These are phyloP conservation scores for Scrobipalpa costella DNA, from an alignment of 2,888 invertebrate species.

Conservation along the genomic window DNA sequence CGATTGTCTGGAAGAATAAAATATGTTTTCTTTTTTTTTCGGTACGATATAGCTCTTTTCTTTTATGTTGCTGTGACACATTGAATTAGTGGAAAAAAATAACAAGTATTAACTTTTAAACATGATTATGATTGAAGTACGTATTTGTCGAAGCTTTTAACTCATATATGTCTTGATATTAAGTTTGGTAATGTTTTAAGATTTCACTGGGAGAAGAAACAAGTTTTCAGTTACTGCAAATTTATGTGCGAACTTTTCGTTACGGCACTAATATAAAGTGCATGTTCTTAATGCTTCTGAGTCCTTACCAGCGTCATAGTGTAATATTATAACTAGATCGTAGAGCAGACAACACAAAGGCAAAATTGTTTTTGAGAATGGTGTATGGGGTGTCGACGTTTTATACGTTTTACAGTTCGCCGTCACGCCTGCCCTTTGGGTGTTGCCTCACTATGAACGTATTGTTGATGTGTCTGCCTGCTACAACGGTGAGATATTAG, in stretches of 20 bases:
- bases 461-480: constrained; percentile 58
- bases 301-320: constrained; percentile 13
- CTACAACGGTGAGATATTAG: constrained; percentile 44
- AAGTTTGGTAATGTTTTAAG: neutral
- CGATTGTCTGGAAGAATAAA: constrained; percentile 49
- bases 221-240: neutral
- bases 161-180: too few relatives aligned
- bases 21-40: too few relatives aligned
- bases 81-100: neutral
- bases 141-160: too few relatives aligned
- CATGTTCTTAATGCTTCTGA: neutral
- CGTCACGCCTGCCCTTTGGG: constrained; percentile 70
- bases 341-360: constrained; percentile 44
- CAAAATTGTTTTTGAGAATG: constrained; percentile 57
- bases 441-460: constrained; percentile 75
- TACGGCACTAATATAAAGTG: neutral
- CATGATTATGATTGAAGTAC: neutral
- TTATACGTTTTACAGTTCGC: constrained; percentile 75
- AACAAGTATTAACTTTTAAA: too few relatives aligned
- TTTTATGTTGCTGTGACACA: too few relatives aligned
- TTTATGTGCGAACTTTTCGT: neutral
- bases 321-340: neutral
- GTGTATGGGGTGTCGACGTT: constrained; percentile 67
- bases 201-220: neutral
- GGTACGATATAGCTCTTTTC: neutral